phyloP scores from a whole-genome alignment of 1,140 invertebrate species.

The Agraylea sexmaculata region DNA sequence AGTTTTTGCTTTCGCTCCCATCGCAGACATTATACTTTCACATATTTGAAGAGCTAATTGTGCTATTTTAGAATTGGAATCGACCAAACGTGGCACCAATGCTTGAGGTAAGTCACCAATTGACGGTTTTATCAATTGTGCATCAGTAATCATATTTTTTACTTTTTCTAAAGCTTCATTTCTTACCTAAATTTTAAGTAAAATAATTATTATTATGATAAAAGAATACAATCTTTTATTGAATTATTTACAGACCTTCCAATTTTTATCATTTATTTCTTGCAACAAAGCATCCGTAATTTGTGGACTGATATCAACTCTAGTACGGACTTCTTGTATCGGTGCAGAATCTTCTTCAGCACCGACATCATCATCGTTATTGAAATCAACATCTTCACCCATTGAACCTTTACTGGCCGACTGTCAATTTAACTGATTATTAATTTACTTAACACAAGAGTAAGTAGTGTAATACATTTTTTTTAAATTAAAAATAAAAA shows the following conservation, averaged over 20 bases:
- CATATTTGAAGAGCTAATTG: constrained; percentile 71
- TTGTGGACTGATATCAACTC: constrained; percentile 74
- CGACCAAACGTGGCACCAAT: constrained; percentile 60
- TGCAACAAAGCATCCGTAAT: constrained; percentile 71
- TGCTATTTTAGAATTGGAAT: constrained; percentile 87
- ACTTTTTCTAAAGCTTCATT: constrained; percentile 75
- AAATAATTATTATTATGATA: neutral
- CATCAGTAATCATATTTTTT: constrained; percentile 58
- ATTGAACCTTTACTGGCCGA: constrained; percentile 38
- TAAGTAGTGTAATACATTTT: constrained; percentile 1
- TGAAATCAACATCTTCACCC: constrained; percentile 39
- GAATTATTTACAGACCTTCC: constrained; percentile 61
- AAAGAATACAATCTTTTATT: neutral
- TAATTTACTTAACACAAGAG: neutral
- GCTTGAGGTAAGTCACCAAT: constrained; percentile 74
- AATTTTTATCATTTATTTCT: constrained; percentile 86
- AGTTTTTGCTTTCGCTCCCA: constrained; percentile 70
- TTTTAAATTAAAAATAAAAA: constrained; percentile 4
- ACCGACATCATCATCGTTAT: constrained; percentile 41
- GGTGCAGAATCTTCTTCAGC: constrained; percentile 39
- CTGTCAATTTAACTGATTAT: constrained; percentile 19
- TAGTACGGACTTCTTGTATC: constrained; percentile 56
- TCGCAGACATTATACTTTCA: constrained; percentile 60
- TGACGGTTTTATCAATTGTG: constrained; percentile 67
- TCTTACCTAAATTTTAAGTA: constrained; percentile 46